Percentiles rank a stretch among this genome's conserved stretches.
phyloP scores from a whole-genome alignment of 2,113 vertebrate species.

The Tetrax tetrax region DNA sequence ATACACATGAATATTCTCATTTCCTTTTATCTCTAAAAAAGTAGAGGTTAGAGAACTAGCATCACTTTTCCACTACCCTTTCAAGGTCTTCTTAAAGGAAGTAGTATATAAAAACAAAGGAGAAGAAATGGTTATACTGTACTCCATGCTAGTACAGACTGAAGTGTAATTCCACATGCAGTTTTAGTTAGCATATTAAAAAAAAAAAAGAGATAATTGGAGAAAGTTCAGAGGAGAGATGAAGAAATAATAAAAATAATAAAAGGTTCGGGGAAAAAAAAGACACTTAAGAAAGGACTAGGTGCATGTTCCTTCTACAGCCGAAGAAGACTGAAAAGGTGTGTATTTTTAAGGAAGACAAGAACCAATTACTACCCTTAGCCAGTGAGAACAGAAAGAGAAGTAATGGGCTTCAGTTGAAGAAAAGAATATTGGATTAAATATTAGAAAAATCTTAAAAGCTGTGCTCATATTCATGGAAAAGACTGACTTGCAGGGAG shows the following conservation, averaged over 20 bases:
- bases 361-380: not conserved
- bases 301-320: not conserved
- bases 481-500: not conserved
- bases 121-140: not conserved
- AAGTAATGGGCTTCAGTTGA: not conserved
- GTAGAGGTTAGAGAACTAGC: not conserved
- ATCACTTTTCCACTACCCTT: accelerated
- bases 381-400: not conserved
- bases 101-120: not conserved
- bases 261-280: not conserved
- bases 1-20: not conserved
- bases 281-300: not conserved
- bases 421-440: not conserved
- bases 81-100: not conserved
- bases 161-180: not conserved
- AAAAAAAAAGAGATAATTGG: not conserved
- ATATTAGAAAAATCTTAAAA: not conserved
- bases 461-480: not conserved
- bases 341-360: not conserved
- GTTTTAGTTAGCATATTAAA: not conserved
- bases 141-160: accelerated
- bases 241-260: not conserved
- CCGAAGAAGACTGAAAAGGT: not conserved
- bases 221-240: not conserved
- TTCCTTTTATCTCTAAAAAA: not conserved